Base-by-base conservation (phyloP, 2,888 invertebrate species). In the Drosophila paranaensis region DNA sequence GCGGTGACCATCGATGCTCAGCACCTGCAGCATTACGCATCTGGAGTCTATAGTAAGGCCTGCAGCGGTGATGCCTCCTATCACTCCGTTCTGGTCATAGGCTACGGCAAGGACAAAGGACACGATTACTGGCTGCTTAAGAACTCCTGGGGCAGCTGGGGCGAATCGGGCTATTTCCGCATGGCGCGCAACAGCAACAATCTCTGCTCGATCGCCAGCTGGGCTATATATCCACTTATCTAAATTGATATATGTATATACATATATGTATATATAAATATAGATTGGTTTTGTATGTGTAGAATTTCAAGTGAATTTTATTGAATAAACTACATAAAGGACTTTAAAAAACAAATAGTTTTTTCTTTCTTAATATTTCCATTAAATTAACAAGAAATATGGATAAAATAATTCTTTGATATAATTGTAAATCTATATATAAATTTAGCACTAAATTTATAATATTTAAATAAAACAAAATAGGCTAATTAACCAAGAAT, bases 121-220 rank as follows among this genome's bases (percentile, higher is more conserved):
- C 93, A 96, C 88, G 95, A 95, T 61, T 98, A 97, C 92, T 98
- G 98, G 98, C 93, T 98, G 45, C 93, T 98, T 10, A 98, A 98
- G 93, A 98, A 98, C 93, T 97, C 97, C 0, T 98, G 98, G 98
- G 97, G 97, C 11, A 95, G 97, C 0, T 98, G 98, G 98, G 98
- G 98, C n/a, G 98, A 98, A 90, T 97, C 97, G 90, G 98, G 98
- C 0, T 98, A 98, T 88, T 95, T 98, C 0, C 94, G 98, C 1
- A 98, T 98, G 96, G 94, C 97, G 0, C 95, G 72, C 48, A 61
- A 65, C 14, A 61, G 27, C 11, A 13, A 60, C 16, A 72, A 72
- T 43, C 55, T 46, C 4, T 72, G 71, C 35, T 20, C 0, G 1
- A 63, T 72, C 14, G 72, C 72, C 43, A 42, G 10, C 30, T 40